These are phyloP conservation scores for Xiphophorus maculatus DNA, from an alignment of 2,113 vertebrate species.

Conservation along the genomic window DNA sequence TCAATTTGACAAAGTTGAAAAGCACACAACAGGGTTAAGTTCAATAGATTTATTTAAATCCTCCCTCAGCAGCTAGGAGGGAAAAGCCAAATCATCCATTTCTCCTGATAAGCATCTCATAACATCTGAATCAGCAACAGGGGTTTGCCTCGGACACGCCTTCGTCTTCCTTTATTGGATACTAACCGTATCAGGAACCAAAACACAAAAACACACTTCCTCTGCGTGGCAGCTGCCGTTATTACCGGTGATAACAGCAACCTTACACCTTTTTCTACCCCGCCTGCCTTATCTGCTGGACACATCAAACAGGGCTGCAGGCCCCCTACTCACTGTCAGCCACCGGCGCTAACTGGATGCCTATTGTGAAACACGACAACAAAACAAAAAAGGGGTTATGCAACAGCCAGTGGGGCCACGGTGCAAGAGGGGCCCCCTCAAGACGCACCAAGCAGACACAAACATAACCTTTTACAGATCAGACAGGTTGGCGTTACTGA, in stretches of 20 bases:
- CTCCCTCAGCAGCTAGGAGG: conserved; percentile 11
- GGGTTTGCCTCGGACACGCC: conserved; percentile 20
- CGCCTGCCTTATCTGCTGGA: conserved; percentile 57
- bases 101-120: conserved; percentile 31
- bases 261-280: conserved; percentile 56
- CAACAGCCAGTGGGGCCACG: conserved; percentile 32
- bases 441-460: conserved; percentile 23
- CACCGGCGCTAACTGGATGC: conserved; percentile 58
- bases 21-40: neutral
- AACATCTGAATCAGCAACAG: conserved; percentile 41
- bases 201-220: conserved; percentile 36
- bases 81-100: conserved; percentile 49
- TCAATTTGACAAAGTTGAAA: neutral
- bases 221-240: conserved; percentile 24
- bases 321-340: conserved; percentile 52
- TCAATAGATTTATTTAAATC: neutral
- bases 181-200: conserved; percentile 35
- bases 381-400: conserved; percentile 54
- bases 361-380: conserved; percentile 65
- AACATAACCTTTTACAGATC: conserved; percentile 19
- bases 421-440: conserved; percentile 31
- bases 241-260: conserved; percentile 60
- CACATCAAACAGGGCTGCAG: conserved; percentile 58
- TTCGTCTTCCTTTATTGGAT: conserved; percentile 29
- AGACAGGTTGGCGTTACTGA: neutral